A percentile compares a stretch with the other conserved stretches of the same genome.
Evolutionary conservation across 2,888 invertebrate genomes (phyloP).

Genomic region (Agonopterix alstromeriana): DNA sequence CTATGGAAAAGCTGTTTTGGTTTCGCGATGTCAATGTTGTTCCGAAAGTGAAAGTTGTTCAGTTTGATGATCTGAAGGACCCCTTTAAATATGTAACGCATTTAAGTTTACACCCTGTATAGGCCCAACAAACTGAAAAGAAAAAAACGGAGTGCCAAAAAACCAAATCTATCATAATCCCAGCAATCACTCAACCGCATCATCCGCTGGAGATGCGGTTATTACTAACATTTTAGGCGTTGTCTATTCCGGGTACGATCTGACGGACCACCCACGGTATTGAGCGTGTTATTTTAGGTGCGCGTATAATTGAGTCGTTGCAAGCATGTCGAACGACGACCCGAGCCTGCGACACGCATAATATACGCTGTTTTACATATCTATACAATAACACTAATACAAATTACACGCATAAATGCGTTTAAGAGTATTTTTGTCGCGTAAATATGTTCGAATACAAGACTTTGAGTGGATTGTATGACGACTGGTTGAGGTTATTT

Average conservation of each 20-base stretch:
- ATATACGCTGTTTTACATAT: constrained; percentile 58
- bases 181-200: constrained; percentile 27
- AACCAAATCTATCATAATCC: constrained; percentile 12
- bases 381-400: constrained; percentile 13
- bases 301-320: constrained; percentile 69
- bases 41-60: too few relatives aligned
- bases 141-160: neutral
- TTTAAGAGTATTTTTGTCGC: neutral
- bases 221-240: constrained; percentile 37
- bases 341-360: constrained; percentile 46
- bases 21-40: too few relatives aligned
- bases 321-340: constrained; percentile 46
- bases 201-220: constrained; percentile 42
- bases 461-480: too few relatives aligned
- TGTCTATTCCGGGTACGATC: constrained; percentile 52
- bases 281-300: constrained; percentile 65
- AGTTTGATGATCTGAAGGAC: too few relatives aligned
- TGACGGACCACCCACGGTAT: constrained; percentile 37
- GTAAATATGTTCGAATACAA: too few relatives aligned
- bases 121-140: neutral
- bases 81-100: too few relatives aligned
- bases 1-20: too few relatives aligned
- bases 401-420: neutral
- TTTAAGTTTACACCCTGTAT: too few relatives aligned
- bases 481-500: too few relatives aligned